A percentile compares a stretch with the other conserved stretches of the same genome.
Conservation (phyloP, 2,888 invertebrate species). For the Eupithecia vulgata region DNA sequence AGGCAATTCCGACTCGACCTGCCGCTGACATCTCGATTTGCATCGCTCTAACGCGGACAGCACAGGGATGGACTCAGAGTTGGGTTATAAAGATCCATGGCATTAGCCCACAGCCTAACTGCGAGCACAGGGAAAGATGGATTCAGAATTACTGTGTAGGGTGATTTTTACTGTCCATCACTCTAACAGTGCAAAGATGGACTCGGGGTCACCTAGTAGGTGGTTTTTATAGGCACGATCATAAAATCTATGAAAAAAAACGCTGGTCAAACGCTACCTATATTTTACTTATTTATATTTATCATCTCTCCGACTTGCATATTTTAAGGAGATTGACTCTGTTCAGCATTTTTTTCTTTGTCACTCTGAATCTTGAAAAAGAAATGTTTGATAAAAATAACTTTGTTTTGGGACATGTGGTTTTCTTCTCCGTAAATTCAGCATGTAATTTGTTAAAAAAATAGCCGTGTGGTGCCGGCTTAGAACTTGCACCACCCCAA, state of each 20-base stretch:
- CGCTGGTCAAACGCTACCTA: too few species aligned
- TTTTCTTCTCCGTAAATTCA: neutral
- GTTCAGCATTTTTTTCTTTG: too few species aligned
- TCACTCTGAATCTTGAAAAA: neutral
- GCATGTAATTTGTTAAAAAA: neutral
- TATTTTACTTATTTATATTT: too few species aligned
- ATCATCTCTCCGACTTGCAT: too few species aligned
- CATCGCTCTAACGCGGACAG: constrained; percentile 46
- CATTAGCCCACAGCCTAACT: too few species aligned
- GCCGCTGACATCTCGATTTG: constrained; percentile 55
- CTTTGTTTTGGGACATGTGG: neutral
- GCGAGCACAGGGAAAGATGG: too few species aligned
- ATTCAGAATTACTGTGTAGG: too few species aligned
- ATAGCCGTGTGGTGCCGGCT: too few species aligned
- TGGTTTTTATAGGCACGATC: neutral
- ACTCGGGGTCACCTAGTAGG: constrained; percentile 12
- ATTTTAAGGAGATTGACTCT: neutral
- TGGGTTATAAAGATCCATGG: too few species aligned
- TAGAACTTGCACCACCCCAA: too few species aligned
- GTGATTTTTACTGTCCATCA: constrained; percentile 18
- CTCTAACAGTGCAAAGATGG: constrained; percentile 37
- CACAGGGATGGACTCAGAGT: constrained; percentile 28
- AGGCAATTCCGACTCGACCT: constrained; percentile 51
- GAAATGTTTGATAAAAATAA: neutral
- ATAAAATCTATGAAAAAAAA: neutral